Base-by-base conservation (phyloP, 92 coral and sea anemone species). In the Muricea muricata region DNA sequence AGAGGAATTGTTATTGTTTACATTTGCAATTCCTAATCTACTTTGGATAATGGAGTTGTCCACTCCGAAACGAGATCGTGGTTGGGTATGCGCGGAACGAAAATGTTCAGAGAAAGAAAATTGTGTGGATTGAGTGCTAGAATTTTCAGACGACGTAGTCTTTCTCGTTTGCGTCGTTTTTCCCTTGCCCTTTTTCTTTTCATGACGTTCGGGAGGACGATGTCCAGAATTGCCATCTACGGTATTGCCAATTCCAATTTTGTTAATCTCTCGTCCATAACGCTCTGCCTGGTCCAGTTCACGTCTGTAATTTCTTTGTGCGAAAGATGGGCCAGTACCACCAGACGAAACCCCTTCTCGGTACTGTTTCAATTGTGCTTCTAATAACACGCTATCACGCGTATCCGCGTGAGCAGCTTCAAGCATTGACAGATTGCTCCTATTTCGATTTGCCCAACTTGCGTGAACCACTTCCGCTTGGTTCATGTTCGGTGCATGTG, bases 401-500 rank as follows among this genome's bases (percentile, higher is more conserved):
- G 72, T 65, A 28, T 20, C 29, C 17, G 4, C 15, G 26, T 65
- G 3, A 2, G 72, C 85, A 35, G 80, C 81, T 25, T 80, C 39
- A 17, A 20, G 41, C 6, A 67, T 54, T 48, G 58, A 58, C 35
- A 65, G 14, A 21, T 79, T 21, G 4, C 70, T 61, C 0, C 70
- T 58, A 25, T 86, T 42, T 35, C 40, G 81, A 4, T 79, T 80
- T 24, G 90, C 73, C 80, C 85, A 79, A 0, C 86, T 66, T 8
- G 47, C 86, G 60, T 74, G 81, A 28, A 57, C 28, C 7, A 15
- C 25, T 28, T 86, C 89, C 5, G 89, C 85, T 45, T 85, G 84
- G 70, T 78, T 85, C 79, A 85, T 85, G 1, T 39, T 33, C 20
- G 86, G 89, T 24, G 54, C 85, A 45, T 42, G 24, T 45, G 50